Conservation (phyloP, 1,140 invertebrate species). For the Drosophila arizonae region DNA sequence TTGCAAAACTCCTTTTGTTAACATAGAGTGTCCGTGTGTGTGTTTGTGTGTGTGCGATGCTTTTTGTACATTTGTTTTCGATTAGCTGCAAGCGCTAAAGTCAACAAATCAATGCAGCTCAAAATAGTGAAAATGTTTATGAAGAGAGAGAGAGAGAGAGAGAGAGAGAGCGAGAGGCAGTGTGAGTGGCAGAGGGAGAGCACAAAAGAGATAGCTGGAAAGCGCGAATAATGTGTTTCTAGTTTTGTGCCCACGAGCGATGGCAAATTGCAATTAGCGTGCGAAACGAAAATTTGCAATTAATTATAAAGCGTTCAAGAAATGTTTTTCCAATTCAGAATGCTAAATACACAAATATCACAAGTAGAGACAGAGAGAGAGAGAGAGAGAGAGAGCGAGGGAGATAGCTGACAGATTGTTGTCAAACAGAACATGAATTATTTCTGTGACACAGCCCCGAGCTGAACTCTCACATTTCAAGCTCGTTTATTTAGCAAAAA, state of each 20-base stretch:
- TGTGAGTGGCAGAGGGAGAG: not conserved
- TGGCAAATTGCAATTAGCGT: conserved; percentile 70
- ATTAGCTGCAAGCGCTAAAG: conserved; percentile 71
- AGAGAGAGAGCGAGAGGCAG: conserved; percentile 3
- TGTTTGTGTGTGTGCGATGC: conserved; percentile 23
- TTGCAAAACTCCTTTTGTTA: conserved; percentile 54
- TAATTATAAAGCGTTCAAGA: conserved; percentile 70
- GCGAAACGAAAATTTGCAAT: conserved; percentile 68
- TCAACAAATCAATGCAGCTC: conserved; percentile 74
- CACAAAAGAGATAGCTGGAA: not conserved
- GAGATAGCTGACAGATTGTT: not conserved
- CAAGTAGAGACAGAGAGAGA: not conserved
- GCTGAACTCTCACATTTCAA: too few relatives aligned
- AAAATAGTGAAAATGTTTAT: conserved; percentile 30
- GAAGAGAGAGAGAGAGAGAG: not conserved
- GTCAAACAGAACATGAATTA: not conserved
- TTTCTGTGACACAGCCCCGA: not conserved
- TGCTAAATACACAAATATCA: conserved; percentile 27
- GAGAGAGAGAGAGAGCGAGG: too few relatives aligned
- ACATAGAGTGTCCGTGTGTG: conserved; percentile 1
- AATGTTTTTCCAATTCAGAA: conserved; percentile 44
- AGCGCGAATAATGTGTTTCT: conserved; percentile 6
- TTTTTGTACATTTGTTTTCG: conserved; percentile 72
- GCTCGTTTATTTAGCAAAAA: too few relatives aligned
- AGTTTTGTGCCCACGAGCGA: conserved; percentile 39